A percentile compares a stretch with the other conserved stretches of the same genome.
These are phyloP conservation scores for Cheirogaleus major DNA, from an alignment of 2,797 vertebrate species.

Conservation along the genomic window DNA sequence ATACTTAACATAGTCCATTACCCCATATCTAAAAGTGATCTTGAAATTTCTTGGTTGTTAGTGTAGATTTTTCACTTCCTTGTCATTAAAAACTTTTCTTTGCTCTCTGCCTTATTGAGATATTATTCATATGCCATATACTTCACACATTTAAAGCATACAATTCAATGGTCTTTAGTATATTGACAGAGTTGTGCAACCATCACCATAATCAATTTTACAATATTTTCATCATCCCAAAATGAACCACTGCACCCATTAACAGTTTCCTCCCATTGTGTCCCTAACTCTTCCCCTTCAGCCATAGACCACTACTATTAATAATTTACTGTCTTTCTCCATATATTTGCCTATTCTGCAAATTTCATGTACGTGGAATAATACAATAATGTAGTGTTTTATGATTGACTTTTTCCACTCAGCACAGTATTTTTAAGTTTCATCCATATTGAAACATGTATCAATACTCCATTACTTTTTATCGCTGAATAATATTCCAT, in stretches of 20 bases:
- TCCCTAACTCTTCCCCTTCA: background rate
- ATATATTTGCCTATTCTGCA: background rate
- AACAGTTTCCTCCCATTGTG: background rate
- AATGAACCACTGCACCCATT: background rate
- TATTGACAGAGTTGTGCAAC: background rate
- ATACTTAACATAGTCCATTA: background rate
- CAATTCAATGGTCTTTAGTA: background rate
- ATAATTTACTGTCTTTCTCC: background rate
- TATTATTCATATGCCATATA: background rate
- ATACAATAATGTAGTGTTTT: background rate
- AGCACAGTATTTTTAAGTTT: background rate
- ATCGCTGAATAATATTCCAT: background rate
- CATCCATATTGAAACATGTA: background rate
- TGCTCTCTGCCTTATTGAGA: background rate
- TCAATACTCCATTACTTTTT: background rate
- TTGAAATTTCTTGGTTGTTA: background rate
- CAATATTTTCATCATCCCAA: background rate
- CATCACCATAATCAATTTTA: background rate
- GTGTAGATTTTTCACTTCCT: background rate
- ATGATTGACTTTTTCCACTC: background rate
- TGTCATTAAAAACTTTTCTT: background rate
- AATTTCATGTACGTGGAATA: background rate
- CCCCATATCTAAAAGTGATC: background rate
- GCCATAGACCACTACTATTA: background rate
- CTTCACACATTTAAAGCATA: background rate